These are phyloP conservation scores for Norana najaformis DNA, from an alignment of 2,888 invertebrate species.

Conservation along the genomic window DNA sequence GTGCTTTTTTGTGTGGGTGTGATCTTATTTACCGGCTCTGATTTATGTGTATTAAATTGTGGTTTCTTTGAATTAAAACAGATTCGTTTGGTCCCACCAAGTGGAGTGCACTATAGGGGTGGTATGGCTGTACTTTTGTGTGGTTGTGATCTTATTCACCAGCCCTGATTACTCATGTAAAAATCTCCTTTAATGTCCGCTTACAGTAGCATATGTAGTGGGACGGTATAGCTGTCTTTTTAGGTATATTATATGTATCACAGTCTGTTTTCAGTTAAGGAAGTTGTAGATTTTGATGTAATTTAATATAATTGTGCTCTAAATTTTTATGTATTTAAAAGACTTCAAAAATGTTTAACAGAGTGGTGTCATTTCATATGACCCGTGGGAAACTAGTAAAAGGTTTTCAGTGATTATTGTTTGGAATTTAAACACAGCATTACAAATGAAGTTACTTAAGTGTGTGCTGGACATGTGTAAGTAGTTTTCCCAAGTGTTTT, in stretches of 20 bases:
- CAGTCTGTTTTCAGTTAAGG: too few species aligned
- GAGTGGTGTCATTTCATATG: too few species aligned
- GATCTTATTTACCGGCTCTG: not conserved
- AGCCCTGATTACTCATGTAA: not conserved
- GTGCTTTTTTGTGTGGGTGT: not conserved
- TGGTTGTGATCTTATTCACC: not conserved
- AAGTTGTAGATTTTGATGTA: too few species aligned
- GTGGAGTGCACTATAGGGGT: not conserved
- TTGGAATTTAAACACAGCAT: not conserved
- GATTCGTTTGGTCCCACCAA: not conserved
- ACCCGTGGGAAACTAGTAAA: not conserved
- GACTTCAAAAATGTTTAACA: too few species aligned
- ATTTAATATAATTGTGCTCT: too few species aligned
- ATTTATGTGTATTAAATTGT: not conserved
- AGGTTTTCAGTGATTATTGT: not conserved
- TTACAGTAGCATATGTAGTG: not conserved
- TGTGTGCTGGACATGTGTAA: not conserved
- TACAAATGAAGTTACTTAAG: not conserved
- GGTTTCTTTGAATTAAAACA: not conserved
- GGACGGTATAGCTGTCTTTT: not conserved
- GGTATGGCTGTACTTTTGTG: not conserved
- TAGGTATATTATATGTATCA: not conserved
- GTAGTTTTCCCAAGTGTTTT: not conserved
- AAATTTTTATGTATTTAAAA: too few species aligned
- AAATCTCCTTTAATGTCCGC: not conserved